Base-by-base conservation (phyloP, 1,140 invertebrate species). In the Drosophila willistoni region DNA sequence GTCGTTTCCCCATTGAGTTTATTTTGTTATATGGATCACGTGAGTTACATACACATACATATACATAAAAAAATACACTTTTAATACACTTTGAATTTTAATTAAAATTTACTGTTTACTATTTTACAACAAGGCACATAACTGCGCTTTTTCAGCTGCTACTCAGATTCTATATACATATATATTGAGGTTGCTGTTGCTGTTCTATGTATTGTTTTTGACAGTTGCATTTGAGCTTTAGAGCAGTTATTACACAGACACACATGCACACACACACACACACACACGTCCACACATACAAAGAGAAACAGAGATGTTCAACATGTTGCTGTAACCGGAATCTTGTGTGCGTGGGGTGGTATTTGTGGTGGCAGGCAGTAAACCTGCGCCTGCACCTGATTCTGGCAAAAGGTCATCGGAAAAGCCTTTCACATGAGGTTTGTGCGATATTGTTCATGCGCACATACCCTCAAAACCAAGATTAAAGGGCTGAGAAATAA, bases 41-140 rank as follows among this genome's bases (percentile, higher is more conserved):
- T 9, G 34, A 36, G 0, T 25, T 34, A 9, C 33, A 74, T 51
- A 63, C 42, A 70, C 47, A 33, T 51, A 25, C 14, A 14, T 42
- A 66, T 67, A 22, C 33, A 69, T 54, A 34, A 7, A 55, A 29
- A 41, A 19, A n/a, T 22, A 19, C 17, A 19, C 3, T 51, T 51
- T 51, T 51, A 66, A 67, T 41, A 34, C 65, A 36, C 51, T 63
- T 68, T 51, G 34, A 77, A 62, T 74, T 77, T 77, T 66, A 77
- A 77, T 77, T 74, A 74, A 73, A 70, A 14, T 66, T 73, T 9
- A 57, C 29, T 66, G 57, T 63, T 70, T 74, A 41, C n/a, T 47
- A 29, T 47, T 36, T 36, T 12, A 29, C 29, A 7, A 29, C 29
- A 29, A 3, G 29, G 29, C 29, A 29, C 29, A 44, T 14, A 3